phyloP scores from a whole-genome alignment of 2,113 vertebrate genomes.

The Phylloscopus trochilus region DNA sequence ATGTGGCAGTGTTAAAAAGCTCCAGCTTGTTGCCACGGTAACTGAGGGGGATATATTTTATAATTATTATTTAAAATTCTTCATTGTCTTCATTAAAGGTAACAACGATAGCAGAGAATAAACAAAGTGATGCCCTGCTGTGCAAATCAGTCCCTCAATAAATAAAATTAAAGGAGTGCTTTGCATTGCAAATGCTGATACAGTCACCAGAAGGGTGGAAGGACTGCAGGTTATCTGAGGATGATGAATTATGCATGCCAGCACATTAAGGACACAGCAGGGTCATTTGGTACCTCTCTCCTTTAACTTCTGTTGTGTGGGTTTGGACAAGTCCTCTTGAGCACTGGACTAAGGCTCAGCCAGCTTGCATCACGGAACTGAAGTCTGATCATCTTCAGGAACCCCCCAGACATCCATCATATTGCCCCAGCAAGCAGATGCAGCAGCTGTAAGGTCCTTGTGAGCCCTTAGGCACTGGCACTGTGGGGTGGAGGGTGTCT shows the following conservation, averaged over 20 bases:
- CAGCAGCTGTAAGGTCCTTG: neutral
- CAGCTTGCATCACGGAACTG: neutral
- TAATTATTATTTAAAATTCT: slow-evolving; percentile 71
- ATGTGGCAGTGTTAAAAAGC: slow-evolving; percentile 52
- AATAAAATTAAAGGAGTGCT: slow-evolving; percentile 58
- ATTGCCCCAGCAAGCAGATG: neutral
- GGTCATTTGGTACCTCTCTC: neutral
- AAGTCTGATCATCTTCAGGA: neutral
- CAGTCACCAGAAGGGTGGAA: slow-evolving; percentile 36
- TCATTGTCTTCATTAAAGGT: slow-evolving; percentile 71
- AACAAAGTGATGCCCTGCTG: slow-evolving; percentile 59
- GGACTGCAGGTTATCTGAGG: slow-evolving; percentile 19
- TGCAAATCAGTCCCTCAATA: slow-evolving; percentile 62
- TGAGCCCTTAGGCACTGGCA: neutral
- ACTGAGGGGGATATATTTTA: slow-evolving; percentile 44
- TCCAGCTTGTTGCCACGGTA: slow-evolving; percentile 56
- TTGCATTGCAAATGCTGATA: slow-evolving; percentile 60
- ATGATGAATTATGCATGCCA: slow-evolving; percentile 25
- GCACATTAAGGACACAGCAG: neutral
- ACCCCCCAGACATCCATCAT: neutral
- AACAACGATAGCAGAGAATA: slow-evolving; percentile 44
- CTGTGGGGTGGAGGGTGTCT: neutral
- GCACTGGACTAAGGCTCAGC: neutral
- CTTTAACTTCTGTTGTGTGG: neutral
- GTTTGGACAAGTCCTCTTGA: neutral